A percentile compares a stretch with the other conserved stretches of the same genome.
phyloP scores from a whole-genome alignment of 2,113 vertebrate genomes.

The Ardeotis arabs region DNA sequence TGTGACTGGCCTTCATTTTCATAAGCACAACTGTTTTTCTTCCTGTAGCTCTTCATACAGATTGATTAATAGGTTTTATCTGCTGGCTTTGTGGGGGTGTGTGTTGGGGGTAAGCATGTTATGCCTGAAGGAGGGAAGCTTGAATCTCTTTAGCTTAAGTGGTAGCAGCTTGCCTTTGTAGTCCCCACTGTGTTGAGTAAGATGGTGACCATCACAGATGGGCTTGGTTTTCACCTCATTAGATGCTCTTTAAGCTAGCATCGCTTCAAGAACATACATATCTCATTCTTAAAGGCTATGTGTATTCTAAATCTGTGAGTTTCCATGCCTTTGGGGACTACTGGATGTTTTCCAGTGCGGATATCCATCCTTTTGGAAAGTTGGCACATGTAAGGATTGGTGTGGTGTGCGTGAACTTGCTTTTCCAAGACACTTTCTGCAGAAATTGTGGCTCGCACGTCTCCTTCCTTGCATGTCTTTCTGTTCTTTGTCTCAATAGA shows the following conservation, averaged over 20 bases:
- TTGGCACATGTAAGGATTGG: not conserved
- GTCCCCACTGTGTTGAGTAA: not conserved
- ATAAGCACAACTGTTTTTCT: not conserved
- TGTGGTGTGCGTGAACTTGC: not conserved
- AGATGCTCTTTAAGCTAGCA: not conserved
- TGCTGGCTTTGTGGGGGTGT: not conserved
- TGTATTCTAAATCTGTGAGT: not conserved
- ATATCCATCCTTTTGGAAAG: constrained; percentile 19
- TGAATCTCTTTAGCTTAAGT: not conserved
- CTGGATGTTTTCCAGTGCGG: not conserved
- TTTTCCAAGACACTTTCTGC: not conserved
- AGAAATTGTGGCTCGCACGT: not conserved
- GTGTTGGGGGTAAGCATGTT: not conserved
- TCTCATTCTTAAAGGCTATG: not conserved
- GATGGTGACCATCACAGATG: not conserved
- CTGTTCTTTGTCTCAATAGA: not conserved
- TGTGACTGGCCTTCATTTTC: not conserved
- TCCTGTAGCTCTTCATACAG: not conserved
- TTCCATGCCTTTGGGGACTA: not conserved
- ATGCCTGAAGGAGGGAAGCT: not conserved
- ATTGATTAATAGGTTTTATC: not conserved
- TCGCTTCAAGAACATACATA: not conserved
- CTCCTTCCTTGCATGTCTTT: not conserved
- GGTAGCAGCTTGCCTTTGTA: not conserved
- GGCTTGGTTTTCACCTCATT: not conserved